A percentile compares a stretch with the other conserved stretches of the same genome.
Conservation (phyloP, 2,797 vertebrate genomes). For the Vultur gryphus region DNA sequence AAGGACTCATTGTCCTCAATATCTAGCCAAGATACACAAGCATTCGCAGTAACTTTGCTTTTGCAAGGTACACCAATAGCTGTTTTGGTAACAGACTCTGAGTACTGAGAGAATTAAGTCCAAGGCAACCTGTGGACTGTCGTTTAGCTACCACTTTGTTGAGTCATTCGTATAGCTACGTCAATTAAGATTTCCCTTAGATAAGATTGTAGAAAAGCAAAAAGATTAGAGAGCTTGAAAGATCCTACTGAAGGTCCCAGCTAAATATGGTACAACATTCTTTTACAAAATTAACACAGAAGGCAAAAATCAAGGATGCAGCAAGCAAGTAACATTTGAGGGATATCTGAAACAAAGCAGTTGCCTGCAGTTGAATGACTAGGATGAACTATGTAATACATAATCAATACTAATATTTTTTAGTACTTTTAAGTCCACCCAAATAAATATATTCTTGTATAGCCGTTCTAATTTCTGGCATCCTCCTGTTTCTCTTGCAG, state of each 20-base stretch:
- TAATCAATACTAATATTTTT: background rate
- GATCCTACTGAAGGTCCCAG: background rate
- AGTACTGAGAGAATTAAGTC: background rate
- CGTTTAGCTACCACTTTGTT: background rate
- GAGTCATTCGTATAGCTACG: background rate
- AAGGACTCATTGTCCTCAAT: background rate
- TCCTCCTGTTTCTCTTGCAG: background rate
- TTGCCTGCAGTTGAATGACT: fast-evolving
- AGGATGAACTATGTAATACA: background rate
- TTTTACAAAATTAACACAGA: background rate
- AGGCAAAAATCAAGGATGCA: background rate
- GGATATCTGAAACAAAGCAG: background rate
- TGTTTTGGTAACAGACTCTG: background rate
- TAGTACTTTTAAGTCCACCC: background rate
- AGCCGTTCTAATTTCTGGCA: background rate
- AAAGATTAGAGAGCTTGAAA: background rate
- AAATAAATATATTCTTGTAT: background rate
- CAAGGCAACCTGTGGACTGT: background rate
- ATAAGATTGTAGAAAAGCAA: background rate
- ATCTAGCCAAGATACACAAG: background rate
- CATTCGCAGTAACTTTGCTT: background rate
- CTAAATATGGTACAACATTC: background rate
- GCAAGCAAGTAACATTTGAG: background rate
- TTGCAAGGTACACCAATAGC: background rate
- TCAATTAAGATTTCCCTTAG: background rate